These are phyloP conservation scores for Iselma pallidipennis DNA, from an alignment of 2,888 invertebrate genomes.

Conservation along the genomic window DNA sequence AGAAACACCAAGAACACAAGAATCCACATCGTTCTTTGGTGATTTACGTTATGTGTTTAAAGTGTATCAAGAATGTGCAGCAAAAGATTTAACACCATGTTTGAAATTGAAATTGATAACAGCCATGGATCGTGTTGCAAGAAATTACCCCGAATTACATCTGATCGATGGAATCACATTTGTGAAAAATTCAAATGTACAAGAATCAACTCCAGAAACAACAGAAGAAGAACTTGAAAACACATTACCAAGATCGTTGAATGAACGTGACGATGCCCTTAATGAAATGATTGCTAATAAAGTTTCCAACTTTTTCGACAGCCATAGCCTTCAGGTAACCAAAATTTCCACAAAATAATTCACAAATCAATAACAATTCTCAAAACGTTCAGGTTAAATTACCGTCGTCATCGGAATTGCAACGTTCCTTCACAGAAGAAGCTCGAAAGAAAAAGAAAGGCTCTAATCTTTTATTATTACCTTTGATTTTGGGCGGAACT, in stretches of 20 bases:
- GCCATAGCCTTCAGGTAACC: slow-evolving; percentile 76
- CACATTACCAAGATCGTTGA: slow-evolving; percentile 71
- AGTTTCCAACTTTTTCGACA: slow-evolving; percentile 73
- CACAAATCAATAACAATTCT: slow-evolving; percentile 3
- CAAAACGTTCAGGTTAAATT: slow-evolving; percentile 79
- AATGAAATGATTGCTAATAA: slow-evolving; percentile 77
- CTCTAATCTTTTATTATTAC: slow-evolving; percentile 75
- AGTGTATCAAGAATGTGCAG: slow-evolving; percentile 80
- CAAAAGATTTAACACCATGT: slow-evolving; percentile 70
- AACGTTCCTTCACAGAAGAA: slow-evolving; percentile 65
- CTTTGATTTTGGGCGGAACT: slow-evolving; percentile 78
- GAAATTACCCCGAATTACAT: slow-evolving; percentile 64
- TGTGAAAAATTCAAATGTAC: slow-evolving; percentile 63
- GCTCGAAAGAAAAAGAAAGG: slow-evolving; percentile 70
- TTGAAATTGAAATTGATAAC: slow-evolving; percentile 79
- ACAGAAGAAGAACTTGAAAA: slow-evolving; percentile 70
- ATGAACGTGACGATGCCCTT: slow-evolving; percentile 72
- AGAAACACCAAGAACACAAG: slow-evolving; percentile 46
- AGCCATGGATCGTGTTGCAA: slow-evolving; percentile 73
- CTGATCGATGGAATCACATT: slow-evolving; percentile 77
- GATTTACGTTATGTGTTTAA: slow-evolving; percentile 76
- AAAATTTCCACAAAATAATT: background rate
- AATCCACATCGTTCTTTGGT: slow-evolving; percentile 58
- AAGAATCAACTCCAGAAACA: slow-evolving; percentile 56
- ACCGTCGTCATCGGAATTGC: slow-evolving; percentile 68